Evolutionary conservation across 1,140 invertebrate species (phyloP), one percentile per base, ranked within the genome.

Genomic region (Sarcophaga peregrina): DNA sequence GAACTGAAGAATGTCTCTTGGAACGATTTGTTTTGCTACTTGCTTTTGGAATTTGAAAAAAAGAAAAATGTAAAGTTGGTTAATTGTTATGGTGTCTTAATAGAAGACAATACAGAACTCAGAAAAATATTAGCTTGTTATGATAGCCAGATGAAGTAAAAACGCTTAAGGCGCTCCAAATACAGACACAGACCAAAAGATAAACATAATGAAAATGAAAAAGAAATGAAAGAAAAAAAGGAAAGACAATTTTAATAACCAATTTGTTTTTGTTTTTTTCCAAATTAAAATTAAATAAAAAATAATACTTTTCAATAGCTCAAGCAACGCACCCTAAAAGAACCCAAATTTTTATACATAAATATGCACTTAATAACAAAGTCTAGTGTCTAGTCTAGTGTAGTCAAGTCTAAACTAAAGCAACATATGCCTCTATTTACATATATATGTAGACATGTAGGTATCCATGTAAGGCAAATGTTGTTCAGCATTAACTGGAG

Each of bases 21-120:
- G 62, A 7, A 6, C n/a, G 25, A 37, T 37, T 37, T 20, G 17
- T 15, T 17, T 68, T 68, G 1, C n/a, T 62, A 15, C 10, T n/a
- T 62, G 10, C 54, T 15, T 62, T 62, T 62, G 1, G n/a, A 58
- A 58, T 17, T 68, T 68, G 15, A 9, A 7, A 9, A 68, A 68
- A 68, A 68, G 25, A 37, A 37, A 4, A 37, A 37, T 37, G 4
- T 37, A 37, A 37, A 37, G 25, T 37, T 68, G n/a, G 75, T 78
- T 78, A 78, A 78, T 78, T 78, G 75, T 78, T 78, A 50, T 78
- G 75, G 75, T 78, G 75, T 78, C 75, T 78, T 78, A 52, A 20
- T 15, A 78, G 47, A 52, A 52, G 25, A 17, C 8, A 20, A 68
- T 58, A n/a, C 13, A 25, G 20, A 68, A 68, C 17, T n/a, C 7